Percentiles rank a stretch among this genome's conserved stretches.
These are phyloP conservation scores for Malurus melanocephalus DNA, from an alignment of 2,113 vertebrate genomes.

Conservation along the genomic window DNA sequence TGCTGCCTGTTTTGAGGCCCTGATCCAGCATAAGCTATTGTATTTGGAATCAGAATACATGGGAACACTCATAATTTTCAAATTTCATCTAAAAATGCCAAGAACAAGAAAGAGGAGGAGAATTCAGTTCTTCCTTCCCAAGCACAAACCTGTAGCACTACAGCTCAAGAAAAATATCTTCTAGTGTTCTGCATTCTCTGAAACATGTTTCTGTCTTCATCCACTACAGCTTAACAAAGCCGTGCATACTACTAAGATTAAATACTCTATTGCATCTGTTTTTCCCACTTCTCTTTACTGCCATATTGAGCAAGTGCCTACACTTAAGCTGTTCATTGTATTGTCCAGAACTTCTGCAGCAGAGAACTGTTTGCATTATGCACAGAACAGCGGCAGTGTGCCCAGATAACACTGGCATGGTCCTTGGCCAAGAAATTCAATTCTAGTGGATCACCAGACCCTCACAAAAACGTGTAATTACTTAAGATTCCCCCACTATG, in stretches of 20 bases:
- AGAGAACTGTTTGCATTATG: background rate
- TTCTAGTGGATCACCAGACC: background rate
- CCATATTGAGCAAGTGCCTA: background rate
- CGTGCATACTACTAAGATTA: background rate
- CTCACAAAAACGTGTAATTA: background rate
- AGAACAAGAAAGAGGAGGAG: background rate
- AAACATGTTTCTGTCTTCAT: background rate
- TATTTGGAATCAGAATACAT: background rate
- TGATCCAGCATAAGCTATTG: background rate
- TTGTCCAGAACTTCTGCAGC: background rate
- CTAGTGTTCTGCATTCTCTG: background rate
- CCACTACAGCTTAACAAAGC: background rate
- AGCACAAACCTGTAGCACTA: background rate
- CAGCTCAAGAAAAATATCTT: background rate
- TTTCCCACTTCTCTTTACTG: background rate
- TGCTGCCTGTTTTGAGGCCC: background rate
- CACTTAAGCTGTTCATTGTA: background rate
- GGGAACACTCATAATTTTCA: background rate
- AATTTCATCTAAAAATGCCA: background rate
- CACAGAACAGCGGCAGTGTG: background rate
- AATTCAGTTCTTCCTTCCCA: background rate
- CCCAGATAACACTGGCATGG: background rate
- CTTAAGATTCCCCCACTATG: background rate
- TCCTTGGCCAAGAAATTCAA: background rate
- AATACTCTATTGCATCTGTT: background rate